Conservation (phyloP, 2,113 vertebrate genomes). For the Cettia cetti region DNA sequence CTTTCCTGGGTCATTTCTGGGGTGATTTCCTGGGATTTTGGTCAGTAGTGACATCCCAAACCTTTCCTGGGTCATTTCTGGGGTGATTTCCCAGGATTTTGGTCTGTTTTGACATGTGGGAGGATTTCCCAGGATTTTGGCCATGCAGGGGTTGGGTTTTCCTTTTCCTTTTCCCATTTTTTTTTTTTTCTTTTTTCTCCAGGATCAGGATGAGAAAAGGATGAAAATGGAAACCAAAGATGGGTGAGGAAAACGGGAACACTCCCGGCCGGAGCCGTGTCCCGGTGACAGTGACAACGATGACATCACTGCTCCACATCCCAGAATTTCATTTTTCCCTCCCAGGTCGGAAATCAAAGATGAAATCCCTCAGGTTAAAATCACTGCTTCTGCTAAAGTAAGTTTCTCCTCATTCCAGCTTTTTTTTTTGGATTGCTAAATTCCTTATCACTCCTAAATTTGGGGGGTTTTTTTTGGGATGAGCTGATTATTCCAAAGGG, state of each 20-base stretch:
- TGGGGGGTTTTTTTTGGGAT: not conserved
- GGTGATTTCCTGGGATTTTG: fast-evolving
- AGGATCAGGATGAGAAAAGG: conserved; percentile 86
- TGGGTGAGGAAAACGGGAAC: conserved; percentile 64
- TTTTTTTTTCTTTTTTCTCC: not conserved
- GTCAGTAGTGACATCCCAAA: fast-evolving
- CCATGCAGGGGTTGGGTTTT: fast-evolving
- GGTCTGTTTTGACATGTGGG: no score
- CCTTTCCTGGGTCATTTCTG: fast-evolving
- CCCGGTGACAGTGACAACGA: fast-evolving
- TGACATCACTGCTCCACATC: not conserved
- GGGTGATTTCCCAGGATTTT: not conserved
- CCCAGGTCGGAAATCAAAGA: conserved; percentile 73
- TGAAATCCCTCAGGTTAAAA: conserved; percentile 63
- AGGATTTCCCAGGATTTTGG: not conserved
- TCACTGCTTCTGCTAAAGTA: conserved; percentile 78
- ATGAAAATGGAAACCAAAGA: conserved; percentile 81
- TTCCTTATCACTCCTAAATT: fast-evolving
- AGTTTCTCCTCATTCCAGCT: fast-evolving
- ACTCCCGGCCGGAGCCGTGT: not conserved
- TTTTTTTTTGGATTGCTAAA: fast-evolving
- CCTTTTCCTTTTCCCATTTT: not conserved
- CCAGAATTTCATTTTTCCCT: not conserved
- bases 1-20: fast-evolving
- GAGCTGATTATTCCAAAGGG: fast-evolving